phyloP scores from a whole-genome alignment of 2,888 invertebrate species.

The Hydrotaea diabolus region DNA sequence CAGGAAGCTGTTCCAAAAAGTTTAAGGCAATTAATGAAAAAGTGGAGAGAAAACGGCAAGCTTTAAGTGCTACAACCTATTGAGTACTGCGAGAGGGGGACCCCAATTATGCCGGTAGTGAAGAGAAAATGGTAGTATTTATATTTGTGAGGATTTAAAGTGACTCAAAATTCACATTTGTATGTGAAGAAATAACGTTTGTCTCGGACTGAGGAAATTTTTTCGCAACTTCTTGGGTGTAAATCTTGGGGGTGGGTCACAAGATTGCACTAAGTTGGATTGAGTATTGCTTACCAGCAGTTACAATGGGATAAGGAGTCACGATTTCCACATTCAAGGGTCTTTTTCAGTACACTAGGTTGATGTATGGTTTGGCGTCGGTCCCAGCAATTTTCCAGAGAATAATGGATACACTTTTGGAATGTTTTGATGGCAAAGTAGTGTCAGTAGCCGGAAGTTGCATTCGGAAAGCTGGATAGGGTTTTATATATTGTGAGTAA shows the following conservation, averaged over 20 bases:
- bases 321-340: neutral
- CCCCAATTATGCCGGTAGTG: too few species aligned
- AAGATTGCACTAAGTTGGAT: neutral
- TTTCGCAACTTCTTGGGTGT: neutral
- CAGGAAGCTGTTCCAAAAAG: too few species aligned
- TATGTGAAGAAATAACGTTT: neutral
- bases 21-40: too few species aligned
- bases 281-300: neutral
- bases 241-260: neutral
- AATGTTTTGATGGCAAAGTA: slow-evolving; percentile 73
- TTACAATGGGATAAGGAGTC: neutral
- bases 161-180: neutral
- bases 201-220: neutral
- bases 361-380: slow-evolving; percentile 10
- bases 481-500: slow-evolving; percentile 70
- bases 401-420: slow-evolving; percentile 15
- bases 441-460: slow-evolving; percentile 67
- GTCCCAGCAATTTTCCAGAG: slow-evolving; percentile 8
- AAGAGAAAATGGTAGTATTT: too few species aligned
- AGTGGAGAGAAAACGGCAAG: too few species aligned
- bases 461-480: slow-evolving; percentile 69
- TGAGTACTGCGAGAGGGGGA: too few species aligned
- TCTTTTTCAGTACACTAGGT: neutral
- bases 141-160: too few species aligned
- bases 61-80: too few species aligned